Evolutionary conservation across 2,888 invertebrate species (phyloP).

Genomic region (Hypomecis atomaria): DNA sequence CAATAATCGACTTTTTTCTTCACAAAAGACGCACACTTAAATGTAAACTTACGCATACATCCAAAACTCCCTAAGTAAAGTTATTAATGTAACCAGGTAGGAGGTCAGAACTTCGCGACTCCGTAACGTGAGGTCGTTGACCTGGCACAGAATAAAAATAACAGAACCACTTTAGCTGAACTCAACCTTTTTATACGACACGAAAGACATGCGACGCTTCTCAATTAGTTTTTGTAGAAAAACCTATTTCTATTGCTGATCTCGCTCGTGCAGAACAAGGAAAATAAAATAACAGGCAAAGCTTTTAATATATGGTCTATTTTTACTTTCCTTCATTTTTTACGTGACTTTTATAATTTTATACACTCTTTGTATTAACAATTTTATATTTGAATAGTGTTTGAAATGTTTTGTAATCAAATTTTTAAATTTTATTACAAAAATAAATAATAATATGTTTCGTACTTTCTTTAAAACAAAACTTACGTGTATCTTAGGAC

Average conservation of each 20-base stretch:
- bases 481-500: too few species aligned
- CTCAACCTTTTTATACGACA: neutral
- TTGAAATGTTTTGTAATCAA: too few species aligned
- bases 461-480: too few species aligned
- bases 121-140: constrained; percentile 4
- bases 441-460: too few species aligned
- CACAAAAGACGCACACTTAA: neutral
- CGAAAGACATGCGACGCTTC: neutral
- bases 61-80: neutral
- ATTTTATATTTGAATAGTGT: too few species aligned
- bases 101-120: constrained; percentile 3
- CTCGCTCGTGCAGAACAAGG: neutral
- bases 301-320: too few species aligned
- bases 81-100: constrained; percentile 6
- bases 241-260: neutral
- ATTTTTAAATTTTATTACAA: too few species aligned
- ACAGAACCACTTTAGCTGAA: neutral
- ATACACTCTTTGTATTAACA: too few species aligned
- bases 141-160: constrained; percentile 6
- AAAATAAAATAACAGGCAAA: too few species aligned
- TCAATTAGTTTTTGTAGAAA: neutral
- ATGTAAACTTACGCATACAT: neutral
- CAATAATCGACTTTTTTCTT: too few species aligned
- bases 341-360: too few species aligned
- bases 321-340: too few species aligned